phyloP scores from a whole-genome alignment of 2,888 invertebrate genomes.

The Abrostola tripartita region DNA sequence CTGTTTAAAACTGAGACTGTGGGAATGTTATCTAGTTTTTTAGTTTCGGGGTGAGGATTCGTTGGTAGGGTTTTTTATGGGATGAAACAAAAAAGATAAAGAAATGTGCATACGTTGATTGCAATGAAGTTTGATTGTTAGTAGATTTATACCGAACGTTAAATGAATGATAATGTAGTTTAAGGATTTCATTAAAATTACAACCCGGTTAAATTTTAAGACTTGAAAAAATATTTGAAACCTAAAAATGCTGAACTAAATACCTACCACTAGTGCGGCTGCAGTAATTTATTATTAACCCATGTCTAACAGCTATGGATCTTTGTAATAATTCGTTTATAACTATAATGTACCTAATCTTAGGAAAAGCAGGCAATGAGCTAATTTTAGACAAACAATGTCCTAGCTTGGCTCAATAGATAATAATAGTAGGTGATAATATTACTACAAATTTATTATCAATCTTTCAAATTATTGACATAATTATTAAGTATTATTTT shows the following conservation, averaged over 20 bases:
- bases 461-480: too few species aligned
- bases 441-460: too few species aligned
- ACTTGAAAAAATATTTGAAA: not conserved
- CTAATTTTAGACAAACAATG: too few species aligned
- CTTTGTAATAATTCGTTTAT: too few species aligned
- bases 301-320: too few species aligned
- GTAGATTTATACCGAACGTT: slow-evolving; percentile 31
- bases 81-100: slow-evolving; percentile 53
- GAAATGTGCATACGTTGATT: slow-evolving; percentile 38
- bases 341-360: too few species aligned
- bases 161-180: slow-evolving; percentile 29
- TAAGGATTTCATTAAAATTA: too few species aligned
- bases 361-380: too few species aligned
- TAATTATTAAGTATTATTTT: too few species aligned
- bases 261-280: not conserved
- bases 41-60: slow-evolving; percentile 60
- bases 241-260: not conserved
- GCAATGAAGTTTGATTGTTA: slow-evolving; percentile 15
- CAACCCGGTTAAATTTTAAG: not conserved
- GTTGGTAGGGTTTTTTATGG: slow-evolving; percentile 56
- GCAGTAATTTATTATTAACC: too few species aligned
- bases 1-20: slow-evolving; percentile 69
- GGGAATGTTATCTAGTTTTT: slow-evolving; percentile 73
- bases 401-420: too few species aligned
- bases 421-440: too few species aligned